Percentiles rank a stretch among this genome's conserved stretches.
Conservation (phyloP, 2,797 vertebrate genomes). For the Setipinna tenuifilis region DNA sequence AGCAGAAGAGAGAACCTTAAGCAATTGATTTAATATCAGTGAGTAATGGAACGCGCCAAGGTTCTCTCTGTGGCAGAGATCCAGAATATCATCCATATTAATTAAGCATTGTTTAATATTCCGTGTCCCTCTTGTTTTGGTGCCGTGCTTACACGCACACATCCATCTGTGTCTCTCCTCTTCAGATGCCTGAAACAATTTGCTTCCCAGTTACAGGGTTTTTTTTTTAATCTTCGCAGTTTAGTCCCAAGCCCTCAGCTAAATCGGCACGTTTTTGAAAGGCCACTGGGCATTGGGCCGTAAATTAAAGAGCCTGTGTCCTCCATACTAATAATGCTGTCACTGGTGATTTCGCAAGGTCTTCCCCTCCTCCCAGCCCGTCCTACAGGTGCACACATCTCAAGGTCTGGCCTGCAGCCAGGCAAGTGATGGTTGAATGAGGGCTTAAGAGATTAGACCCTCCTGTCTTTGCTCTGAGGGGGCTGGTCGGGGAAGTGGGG, state of each 20-base stretch:
- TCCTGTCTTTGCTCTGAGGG: constrained; percentile 49
- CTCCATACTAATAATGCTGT: constrained; percentile 27
- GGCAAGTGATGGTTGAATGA: constrained; percentile 36
- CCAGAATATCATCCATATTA: constrained; percentile 36
- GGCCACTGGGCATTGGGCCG: neutral
- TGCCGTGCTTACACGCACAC: neutral
- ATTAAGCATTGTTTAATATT: constrained; percentile 34
- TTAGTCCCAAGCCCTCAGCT: neutral
- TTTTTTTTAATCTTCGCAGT: neutral
- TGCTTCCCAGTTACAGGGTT: neutral
- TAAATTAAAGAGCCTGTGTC: constrained; percentile 20
- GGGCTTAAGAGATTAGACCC: constrained; percentile 72
- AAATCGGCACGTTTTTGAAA: neutral
- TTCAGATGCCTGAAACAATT: neutral
- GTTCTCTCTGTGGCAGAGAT: constrained; percentile 5
- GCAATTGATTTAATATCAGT: constrained; percentile 21
- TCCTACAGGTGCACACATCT: constrained; percentile 25
- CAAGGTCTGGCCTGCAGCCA: constrained; percentile 47
- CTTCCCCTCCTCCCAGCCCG: constrained; percentile 17
- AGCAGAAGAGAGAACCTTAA: constrained; percentile 38
- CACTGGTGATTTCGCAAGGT: constrained; percentile 20
- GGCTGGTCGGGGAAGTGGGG: neutral
- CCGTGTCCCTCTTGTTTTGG: constrained; percentile 14
- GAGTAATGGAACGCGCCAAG: constrained; percentile 18
- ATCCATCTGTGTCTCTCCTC: neutral